Conservation (phyloP, 2,797 vertebrate genomes). For the Hypotaenidia okinawae region DNA sequence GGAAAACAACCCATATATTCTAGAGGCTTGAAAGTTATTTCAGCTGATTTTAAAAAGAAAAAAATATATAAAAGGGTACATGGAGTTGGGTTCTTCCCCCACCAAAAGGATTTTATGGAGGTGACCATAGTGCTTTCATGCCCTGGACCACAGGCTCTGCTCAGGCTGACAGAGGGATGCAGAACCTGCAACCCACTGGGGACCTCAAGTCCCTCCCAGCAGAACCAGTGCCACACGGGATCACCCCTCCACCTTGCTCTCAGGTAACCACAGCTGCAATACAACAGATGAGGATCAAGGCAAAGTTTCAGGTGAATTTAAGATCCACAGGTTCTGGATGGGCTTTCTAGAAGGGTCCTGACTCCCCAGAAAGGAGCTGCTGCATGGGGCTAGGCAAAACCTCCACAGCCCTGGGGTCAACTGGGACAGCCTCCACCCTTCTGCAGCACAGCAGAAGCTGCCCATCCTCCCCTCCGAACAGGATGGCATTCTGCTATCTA, state of each 20-base stretch:
- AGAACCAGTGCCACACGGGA: fast-evolving
- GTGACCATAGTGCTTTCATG: not conserved
- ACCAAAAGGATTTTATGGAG: fast-evolving
- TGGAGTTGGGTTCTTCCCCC: fast-evolving
- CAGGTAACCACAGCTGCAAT: not conserved
- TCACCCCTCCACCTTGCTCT: not conserved
- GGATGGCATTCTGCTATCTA: not conserved
- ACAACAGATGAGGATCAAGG: not conserved
- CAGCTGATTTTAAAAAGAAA: not conserved
- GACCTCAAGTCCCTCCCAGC: not conserved
- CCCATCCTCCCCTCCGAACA: not conserved
- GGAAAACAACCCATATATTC: not conserved
- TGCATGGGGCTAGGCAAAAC: not conserved
- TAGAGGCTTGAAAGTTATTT: not conserved
- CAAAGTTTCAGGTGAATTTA: fast-evolving
- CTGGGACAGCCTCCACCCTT: not conserved
- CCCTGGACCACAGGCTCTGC: not conserved
- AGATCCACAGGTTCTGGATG: not conserved
- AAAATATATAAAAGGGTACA: not conserved
- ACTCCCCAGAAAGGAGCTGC: not conserved
- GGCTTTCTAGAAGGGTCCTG: not conserved
- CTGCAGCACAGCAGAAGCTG: not conserved
- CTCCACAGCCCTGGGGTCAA: not conserved
- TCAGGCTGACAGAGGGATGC: not conserved
- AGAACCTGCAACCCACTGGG: fast-evolving